Percentiles rank a stretch among this genome's conserved stretches.
These are phyloP conservation scores for Cladorhizidae sp. DNA, from an alignment of 37 sponge, comb jelly and placozoan genomes.

Conservation along the genomic window DNA sequence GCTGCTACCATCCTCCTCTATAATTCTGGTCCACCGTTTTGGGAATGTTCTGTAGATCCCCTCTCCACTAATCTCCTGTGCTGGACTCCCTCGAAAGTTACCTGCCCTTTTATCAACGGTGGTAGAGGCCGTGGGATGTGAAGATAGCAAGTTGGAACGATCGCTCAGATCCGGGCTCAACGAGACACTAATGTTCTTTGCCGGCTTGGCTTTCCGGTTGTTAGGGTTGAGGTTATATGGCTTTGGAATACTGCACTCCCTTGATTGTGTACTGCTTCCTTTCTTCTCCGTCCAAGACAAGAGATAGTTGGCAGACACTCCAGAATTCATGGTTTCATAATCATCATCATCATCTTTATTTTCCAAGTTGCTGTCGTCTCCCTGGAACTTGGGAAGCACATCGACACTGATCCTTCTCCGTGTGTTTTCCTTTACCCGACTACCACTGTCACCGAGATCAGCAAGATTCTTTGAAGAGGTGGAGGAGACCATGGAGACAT, in stretches of 20 bases:
- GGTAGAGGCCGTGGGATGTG: no score
- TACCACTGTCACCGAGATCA: neutral
- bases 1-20: no score
- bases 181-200: neutral
- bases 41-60: neutral
- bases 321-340: conserved; percentile 11
- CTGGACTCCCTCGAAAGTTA: neutral
- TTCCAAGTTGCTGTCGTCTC: neutral
- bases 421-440: neutral
- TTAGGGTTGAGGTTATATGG: neutral
- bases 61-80: neutral
- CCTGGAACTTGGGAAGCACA: neutral
- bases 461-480: neutral
- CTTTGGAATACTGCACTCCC: neutral
- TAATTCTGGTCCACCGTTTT: no score
- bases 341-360: conserved; percentile 6
- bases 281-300: neutral
- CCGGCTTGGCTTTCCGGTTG: neutral
- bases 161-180: neutral
- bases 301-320: neutral
- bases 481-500: neutral
- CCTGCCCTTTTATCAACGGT: neutral
- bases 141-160: neutral
- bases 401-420: neutral
- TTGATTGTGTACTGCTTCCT: neutral